phyloP scores from a whole-genome alignment of 2,888 invertebrate species.

The Eupsilia transversa region DNA sequence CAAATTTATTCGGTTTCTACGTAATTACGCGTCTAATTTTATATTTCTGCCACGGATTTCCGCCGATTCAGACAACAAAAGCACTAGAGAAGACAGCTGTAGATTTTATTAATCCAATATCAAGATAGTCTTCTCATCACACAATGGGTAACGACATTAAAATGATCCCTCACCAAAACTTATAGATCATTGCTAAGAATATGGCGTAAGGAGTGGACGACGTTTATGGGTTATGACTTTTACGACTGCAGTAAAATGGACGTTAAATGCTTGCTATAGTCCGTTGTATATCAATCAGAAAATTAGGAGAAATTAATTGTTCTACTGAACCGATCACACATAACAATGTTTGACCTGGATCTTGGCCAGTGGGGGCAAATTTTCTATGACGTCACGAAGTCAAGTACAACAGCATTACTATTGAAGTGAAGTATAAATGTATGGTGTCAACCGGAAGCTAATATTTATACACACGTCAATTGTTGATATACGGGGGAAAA shows the following conservation, averaged over 20 bases:
- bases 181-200: slow-evolving; percentile 51
- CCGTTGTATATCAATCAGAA: slow-evolving; percentile 66
- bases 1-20: neutral
- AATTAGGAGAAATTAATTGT: slow-evolving; percentile 67
- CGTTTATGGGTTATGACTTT: slow-evolving; percentile 72
- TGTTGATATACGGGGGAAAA: slow-evolving; percentile 44
- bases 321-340: slow-evolving; percentile 51
- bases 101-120: slow-evolving; percentile 29
- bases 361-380: slow-evolving; percentile 33
- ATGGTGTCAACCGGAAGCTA: slow-evolving; percentile 53
- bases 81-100: neutral
- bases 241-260: slow-evolving; percentile 74
- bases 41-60: neutral
- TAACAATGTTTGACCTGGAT: slow-evolving; percentile 45
- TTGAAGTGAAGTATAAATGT: slow-evolving; percentile 35
- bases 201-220: slow-evolving; percentile 69
- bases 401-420: slow-evolving; percentile 44
- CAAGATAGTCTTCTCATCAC: slow-evolving; percentile 26
- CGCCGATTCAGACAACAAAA: neutral
- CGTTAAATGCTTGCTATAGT: slow-evolving; percentile 68
- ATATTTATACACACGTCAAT: slow-evolving; percentile 31
- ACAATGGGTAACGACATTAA: slow-evolving; percentile 50
- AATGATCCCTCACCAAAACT: slow-evolving; percentile 38
- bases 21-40: neutral
- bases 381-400: slow-evolving; percentile 62